phyloP scores from a whole-genome alignment of 2,113 vertebrate species.

The Ptilorrhoa leucosticta region DNA sequence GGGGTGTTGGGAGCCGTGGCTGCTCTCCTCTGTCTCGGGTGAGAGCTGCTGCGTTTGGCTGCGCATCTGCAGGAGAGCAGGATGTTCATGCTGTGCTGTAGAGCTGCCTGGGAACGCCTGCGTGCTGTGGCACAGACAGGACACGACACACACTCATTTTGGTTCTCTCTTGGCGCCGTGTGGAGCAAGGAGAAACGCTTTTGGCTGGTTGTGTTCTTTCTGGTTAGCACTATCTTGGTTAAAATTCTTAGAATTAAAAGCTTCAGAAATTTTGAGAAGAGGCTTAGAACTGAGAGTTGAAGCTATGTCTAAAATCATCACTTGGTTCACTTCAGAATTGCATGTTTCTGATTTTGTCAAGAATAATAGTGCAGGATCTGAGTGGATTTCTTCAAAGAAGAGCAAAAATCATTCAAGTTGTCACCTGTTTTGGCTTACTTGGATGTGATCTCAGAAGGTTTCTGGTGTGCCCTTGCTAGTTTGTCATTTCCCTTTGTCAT shows the following conservation, averaged over 20 bases:
- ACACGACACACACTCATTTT: fast-evolving
- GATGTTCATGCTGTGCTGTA: neutral
- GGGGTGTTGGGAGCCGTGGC: fast-evolving
- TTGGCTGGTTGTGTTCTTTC: neutral
- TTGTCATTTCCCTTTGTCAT: conserved; percentile 8
- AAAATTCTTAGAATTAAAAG: neutral
- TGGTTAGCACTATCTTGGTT: neutral
- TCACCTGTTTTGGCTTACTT: neutral
- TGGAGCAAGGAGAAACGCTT: neutral
- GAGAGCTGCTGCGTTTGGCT: neutral
- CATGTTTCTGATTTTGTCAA: neutral
- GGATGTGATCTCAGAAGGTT: neutral
- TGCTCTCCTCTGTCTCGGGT: neutral
- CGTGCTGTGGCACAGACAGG: neutral
- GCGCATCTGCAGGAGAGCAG: neutral
- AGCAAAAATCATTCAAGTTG: neutral
- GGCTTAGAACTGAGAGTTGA: neutral
- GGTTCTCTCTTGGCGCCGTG: fast-evolving
- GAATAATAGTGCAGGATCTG: neutral
- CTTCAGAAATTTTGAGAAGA: neutral
- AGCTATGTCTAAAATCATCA: neutral
- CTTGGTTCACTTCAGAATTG: neutral
- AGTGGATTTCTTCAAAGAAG: neutral
- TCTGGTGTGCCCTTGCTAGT: neutral
- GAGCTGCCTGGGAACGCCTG: neutral